A percentile compares a stretch with the other conserved stretches of the same genome.
phyloP scores from a whole-genome alignment of 1,140 invertebrate genomes.

The Trichonephila clavata region DNA sequence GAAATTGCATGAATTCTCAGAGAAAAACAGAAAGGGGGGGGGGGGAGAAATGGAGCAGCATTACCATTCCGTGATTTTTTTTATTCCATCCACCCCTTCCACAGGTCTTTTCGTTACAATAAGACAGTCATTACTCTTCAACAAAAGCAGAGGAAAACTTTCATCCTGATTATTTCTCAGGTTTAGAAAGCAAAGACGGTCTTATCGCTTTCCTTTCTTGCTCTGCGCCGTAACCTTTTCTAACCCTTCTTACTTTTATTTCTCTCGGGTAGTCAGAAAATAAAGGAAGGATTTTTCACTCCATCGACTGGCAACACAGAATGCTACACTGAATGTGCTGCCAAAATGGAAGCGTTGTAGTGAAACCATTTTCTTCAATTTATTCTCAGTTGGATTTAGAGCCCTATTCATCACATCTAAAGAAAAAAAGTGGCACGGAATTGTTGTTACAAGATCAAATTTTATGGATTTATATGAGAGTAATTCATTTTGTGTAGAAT shows the following conservation, averaged over 20 bases:
- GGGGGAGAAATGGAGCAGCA: not conserved
- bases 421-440: not conserved
- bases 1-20: not conserved
- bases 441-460: too few relatives aligned
- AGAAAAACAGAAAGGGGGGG: too few relatives aligned
- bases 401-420: not conserved
- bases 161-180: conserved; percentile 66
- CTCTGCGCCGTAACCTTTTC: conserved; percentile 4
- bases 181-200: conserved; percentile 40
- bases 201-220: conserved; percentile 51
- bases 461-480: too few relatives aligned
- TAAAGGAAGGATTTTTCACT: conserved; percentile 63
- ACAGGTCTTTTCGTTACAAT: conserved; percentile 54
- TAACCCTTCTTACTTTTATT: conserved; percentile 56
- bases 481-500: too few relatives aligned
- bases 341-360: not conserved
- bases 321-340: conserved; percentile 40
- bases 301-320: conserved; percentile 1
- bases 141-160: conserved; percentile 63
- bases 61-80: conserved; percentile 7
- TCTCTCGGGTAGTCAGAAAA: not conserved
- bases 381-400: not conserved
- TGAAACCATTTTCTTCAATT: not conserved
- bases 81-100: not conserved
- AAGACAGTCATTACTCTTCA: conserved; percentile 55